These are phyloP conservation scores for Ganaspis brasiliensis DNA, from an alignment of 2,888 invertebrate genomes.

Conservation along the genomic window DNA sequence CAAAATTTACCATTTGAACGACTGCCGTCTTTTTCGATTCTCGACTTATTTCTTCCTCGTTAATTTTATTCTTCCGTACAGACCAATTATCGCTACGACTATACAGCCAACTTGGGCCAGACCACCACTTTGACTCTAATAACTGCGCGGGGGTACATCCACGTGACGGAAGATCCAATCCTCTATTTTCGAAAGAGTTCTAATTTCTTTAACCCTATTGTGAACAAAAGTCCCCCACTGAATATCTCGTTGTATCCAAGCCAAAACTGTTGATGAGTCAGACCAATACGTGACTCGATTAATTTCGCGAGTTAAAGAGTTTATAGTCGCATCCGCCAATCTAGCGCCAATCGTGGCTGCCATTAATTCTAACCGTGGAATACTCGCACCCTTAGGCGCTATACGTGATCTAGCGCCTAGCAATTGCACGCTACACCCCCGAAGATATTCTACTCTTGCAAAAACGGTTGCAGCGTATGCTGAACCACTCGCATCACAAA, in stretches of 20 bases:
- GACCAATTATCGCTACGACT: constrained; percentile 62
- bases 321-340: constrained; percentile 46
- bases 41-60: constrained; percentile 52
- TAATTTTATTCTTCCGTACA: neutral
- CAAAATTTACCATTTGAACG: neutral
- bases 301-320: constrained; percentile 37
- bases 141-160: constrained; percentile 67
- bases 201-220: constrained; percentile 68
- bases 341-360: constrained; percentile 65
- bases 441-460: constrained; percentile 30
- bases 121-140: constrained; percentile 69
- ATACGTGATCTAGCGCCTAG: constrained; percentile 67
- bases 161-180: constrained; percentile 70
- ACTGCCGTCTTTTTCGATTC: constrained; percentile 55
- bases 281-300: constrained; percentile 61
- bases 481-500: too few relatives aligned
- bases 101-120: constrained; percentile 70
- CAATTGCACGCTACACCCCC: constrained; percentile 40
- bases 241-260: constrained; percentile 54
- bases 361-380: constrained; percentile 71
- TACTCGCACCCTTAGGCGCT: constrained; percentile 66
- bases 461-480: constrained; percentile 66
- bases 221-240: constrained; percentile 65
- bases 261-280: constrained; percentile 57
- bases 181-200: neutral